A percentile compares a stretch with the other conserved stretches of the same genome.
Evolutionary conservation across 2,888 invertebrate genomes (phyloP).

Genomic region (Paralinhomoeus sp.): DNA sequence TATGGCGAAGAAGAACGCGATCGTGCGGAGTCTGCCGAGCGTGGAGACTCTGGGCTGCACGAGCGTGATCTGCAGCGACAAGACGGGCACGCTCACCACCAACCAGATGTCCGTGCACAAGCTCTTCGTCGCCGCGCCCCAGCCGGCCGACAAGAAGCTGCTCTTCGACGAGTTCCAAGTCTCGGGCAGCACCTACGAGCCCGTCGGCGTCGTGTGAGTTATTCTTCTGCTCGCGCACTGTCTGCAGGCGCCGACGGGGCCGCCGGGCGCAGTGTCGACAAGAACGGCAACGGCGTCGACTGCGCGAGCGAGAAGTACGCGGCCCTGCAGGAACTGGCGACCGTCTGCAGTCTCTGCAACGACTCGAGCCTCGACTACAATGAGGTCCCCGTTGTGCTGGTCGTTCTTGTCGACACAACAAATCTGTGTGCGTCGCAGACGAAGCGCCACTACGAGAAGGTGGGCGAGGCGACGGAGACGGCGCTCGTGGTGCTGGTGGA

Average conservation of each 20-base stretch:
- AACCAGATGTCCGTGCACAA: constrained; percentile 92
- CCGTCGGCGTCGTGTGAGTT: constrained; percentile 60
- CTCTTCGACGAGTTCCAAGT: constrained; percentile 86
- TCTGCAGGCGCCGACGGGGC: too few species aligned
- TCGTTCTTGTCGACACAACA: too few species aligned
- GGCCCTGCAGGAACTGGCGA: constrained; percentile 70
- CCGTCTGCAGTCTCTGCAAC: constrained; percentile 96
- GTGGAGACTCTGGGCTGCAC: constrained; percentile 99
- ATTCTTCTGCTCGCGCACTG: too few species aligned
- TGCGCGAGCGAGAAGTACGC: constrained; percentile 49
- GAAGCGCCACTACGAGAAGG: constrained; percentile 92
- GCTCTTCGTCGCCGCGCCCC: constrained; percentile 84
- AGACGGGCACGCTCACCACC: constrained; percentile 93
- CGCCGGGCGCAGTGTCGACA: constrained; percentile 3
- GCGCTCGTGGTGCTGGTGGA: constrained; percentile 90
- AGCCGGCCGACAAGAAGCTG: constrained; percentile 66
- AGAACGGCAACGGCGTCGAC: constrained; percentile 39
- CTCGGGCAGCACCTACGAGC: constrained; percentile 96
- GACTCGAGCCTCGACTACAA: constrained; percentile 99
- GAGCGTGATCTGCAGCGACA: constrained; percentile 98
- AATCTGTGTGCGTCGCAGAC: too few species aligned
- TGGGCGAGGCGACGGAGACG: constrained; percentile 98
- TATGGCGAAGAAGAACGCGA: constrained; percentile 99
- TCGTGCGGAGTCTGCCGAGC: constrained; percentile 90
- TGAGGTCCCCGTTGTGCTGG: too few species aligned